Evolutionary conservation across 2,113 vertebrate genomes (phyloP).

Genomic region (Trichechus manatus): DNA sequence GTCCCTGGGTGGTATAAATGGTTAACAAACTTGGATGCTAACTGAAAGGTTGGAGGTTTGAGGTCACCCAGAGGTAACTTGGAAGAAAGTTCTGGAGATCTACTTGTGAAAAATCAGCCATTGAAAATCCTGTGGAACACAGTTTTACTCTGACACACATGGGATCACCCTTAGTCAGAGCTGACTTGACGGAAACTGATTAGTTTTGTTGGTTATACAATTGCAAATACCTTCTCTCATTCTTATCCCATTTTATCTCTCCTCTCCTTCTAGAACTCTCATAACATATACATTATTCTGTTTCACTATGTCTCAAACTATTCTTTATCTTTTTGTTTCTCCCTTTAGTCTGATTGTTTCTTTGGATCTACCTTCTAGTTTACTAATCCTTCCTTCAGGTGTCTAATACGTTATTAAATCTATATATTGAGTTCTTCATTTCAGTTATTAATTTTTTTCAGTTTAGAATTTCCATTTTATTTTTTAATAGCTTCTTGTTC

Average conservation of each 20-base stretch:
- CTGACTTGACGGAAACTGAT: no score
- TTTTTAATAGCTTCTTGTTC: not conserved
- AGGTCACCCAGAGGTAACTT: not conserved
- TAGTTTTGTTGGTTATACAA: not conserved
- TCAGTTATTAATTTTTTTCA: not conserved
- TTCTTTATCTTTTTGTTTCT: not conserved
- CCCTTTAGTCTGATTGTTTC: not conserved
- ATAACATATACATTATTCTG: not conserved
- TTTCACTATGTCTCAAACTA: not conserved
- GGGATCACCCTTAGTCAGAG: no score
- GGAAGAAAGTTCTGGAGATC: not conserved
- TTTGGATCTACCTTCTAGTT: not conserved
- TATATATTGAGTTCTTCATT: not conserved
- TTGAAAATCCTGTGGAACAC: not conserved
- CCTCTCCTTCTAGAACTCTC: not conserved
- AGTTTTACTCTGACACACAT: no score
- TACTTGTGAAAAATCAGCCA: not conserved
- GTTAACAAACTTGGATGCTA: not conserved
- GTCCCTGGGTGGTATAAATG: not conserved
- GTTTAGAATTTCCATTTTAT: constrained; percentile 25
- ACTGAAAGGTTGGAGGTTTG: not conserved
- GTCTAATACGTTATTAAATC: not conserved
- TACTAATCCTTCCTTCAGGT: not conserved
- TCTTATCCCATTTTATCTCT: no score
- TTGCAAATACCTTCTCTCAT: not conserved